A percentile compares a stretch with the other conserved stretches of the same genome.
Conservation (phyloP, 2,888 invertebrate genomes). For the Dryomyza anilis region DNA sequence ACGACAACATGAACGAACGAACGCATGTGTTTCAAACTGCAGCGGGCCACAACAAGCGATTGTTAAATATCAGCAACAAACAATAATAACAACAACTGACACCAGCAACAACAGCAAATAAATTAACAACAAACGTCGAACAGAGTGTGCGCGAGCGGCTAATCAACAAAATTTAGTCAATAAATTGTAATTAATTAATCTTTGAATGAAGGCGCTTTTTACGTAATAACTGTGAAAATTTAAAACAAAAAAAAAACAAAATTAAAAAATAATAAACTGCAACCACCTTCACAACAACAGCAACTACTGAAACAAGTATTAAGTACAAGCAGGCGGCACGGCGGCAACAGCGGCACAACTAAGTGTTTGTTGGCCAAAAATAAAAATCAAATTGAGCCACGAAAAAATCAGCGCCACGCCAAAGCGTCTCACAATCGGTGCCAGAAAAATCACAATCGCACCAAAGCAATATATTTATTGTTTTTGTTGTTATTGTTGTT, state of each 20-base stretch:
- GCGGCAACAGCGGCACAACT: not conserved
- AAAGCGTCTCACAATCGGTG: constrained; percentile 15
- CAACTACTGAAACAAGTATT: not conserved
- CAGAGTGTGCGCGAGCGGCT: constrained; percentile 19
- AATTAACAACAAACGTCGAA: not conserved
- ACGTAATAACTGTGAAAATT: not conserved
- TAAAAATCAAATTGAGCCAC: not conserved
- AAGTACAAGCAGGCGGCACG: not conserved
- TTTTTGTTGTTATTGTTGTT: not conserved
- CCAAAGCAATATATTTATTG: not conserved
- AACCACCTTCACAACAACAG: not conserved
- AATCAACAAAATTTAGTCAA: constrained; percentile 59
- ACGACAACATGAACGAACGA: constrained; percentile 22
- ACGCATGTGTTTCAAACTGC: not conserved
- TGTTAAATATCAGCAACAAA: constrained; percentile 4
- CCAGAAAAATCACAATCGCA: not conserved
- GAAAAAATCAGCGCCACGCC: constrained; percentile 17
- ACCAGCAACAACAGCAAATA: constrained; percentile 11
- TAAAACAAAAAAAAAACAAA: not conserved
- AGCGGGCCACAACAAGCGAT: constrained; percentile 10
- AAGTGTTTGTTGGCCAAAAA: not conserved
- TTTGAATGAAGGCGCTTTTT: constrained; percentile 14
- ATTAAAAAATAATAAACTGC: not conserved
- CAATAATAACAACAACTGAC: constrained; percentile 5
- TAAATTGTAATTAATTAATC: constrained; percentile 62